phyloP scores from a whole-genome alignment of 2,113 vertebrate genomes.

The Antigone vipio region DNA sequence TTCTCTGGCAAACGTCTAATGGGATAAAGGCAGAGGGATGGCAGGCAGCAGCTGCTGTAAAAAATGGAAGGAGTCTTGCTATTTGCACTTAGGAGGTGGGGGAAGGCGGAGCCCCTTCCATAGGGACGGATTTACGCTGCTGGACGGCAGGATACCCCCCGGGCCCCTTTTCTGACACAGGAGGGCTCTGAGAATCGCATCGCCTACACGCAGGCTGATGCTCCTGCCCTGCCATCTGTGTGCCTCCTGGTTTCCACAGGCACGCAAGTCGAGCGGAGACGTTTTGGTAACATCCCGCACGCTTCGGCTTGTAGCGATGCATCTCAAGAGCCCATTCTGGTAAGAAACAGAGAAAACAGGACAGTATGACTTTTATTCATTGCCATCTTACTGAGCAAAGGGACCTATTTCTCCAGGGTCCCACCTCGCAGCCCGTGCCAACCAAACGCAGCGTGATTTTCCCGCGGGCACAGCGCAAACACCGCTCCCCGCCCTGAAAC shows the following conservation, averaged over 20 bases:
- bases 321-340: background rate
- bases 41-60: too few relatives aligned
- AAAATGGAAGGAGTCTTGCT: background rate
- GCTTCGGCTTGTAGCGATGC: background rate
- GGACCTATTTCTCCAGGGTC: background rate
- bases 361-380: background rate
- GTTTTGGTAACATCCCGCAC: background rate
- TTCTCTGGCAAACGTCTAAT: background rate
- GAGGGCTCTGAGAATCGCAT: background rate
- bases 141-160: background rate
- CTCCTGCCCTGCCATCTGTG: background rate
- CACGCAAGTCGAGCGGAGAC: background rate
- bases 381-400: background rate
- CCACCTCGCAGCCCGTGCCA: background rate
- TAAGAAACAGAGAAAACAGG: background rate
- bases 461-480: background rate
- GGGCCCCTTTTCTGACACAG: background rate
- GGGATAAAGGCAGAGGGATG: background rate
- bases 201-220: rapidly evolving
- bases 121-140: rapidly evolving
- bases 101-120: background rate
- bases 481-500: background rate
- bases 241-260: background rate
- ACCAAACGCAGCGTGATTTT: background rate
- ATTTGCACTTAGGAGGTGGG: background rate